Conservation (phyloP, 2,797 vertebrate species). For the Smutsia gigantea region DNA sequence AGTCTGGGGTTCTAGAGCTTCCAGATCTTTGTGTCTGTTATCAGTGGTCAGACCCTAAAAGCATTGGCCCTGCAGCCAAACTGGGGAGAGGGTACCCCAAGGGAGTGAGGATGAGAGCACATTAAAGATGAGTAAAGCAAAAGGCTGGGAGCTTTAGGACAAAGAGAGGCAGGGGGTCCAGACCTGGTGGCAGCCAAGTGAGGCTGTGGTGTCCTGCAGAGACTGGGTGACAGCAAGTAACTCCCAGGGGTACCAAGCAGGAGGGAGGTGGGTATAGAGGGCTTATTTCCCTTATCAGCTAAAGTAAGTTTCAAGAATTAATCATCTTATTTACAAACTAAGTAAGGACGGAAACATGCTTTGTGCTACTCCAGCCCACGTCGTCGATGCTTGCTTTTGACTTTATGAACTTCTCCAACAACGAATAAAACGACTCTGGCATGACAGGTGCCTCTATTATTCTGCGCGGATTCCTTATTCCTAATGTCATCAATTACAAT, state of each 20-base stretch:
- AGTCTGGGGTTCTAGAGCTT: not conserved
- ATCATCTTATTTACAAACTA: constrained; percentile 62
- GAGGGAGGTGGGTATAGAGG: accelerated
- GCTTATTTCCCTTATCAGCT: not conserved
- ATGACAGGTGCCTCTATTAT: constrained; percentile 73
- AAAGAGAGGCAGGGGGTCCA: not conserved
- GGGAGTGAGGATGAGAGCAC: no score
- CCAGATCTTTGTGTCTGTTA: not conserved
- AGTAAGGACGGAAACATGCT: constrained; percentile 40
- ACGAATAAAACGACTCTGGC: constrained; percentile 79
- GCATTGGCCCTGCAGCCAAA: not conserved
- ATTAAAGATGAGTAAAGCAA: not conserved
- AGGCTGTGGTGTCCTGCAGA: not conserved
- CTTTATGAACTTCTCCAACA: constrained; percentile 79
- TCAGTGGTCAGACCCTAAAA: not conserved
- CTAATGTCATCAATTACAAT: constrained; percentile 80
- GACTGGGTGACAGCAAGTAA: not conserved
- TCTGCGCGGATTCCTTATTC: constrained; percentile 62
- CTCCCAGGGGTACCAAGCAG: not conserved
- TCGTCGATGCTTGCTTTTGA: constrained; percentile 56
- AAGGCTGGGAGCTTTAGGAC: not conserved
- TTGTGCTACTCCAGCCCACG: constrained; percentile 16
- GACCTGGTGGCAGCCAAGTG: not conserved
- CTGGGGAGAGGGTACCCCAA: not conserved
- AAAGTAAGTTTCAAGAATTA: not conserved